Conservation (phyloP, 2,888 invertebrate genomes). For the Aspidiotus rigidus region DNA sequence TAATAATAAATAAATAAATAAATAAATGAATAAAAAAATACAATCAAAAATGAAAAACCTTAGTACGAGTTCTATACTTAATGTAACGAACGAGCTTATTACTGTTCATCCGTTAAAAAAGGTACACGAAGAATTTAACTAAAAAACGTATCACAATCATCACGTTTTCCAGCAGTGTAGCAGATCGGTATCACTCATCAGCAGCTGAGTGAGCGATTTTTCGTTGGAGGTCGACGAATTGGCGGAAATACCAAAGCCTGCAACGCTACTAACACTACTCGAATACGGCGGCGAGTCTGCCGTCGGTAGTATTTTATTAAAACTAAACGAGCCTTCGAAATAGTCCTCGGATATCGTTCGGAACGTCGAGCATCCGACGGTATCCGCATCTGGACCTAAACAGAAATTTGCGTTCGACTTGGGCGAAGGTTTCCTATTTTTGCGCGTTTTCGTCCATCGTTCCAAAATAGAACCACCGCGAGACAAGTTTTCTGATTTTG, state of each 20-base stretch:
- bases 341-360: slow-evolving; percentile 13
- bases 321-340: background rate
- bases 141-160: too few relatives aligned
- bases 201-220: slow-evolving; percentile 8
- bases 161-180: background rate
- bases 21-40: too few relatives aligned
- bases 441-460: slow-evolving; percentile 35
- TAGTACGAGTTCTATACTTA: too few relatives aligned
- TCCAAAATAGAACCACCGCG: slow-evolving; percentile 36
- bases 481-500: background rate
- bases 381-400: slow-evolving; percentile 29
- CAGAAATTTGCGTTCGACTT: slow-evolving; percentile 8
- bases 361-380: slow-evolving; percentile 36
- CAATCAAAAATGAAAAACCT: too few relatives aligned
- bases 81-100: too few relatives aligned
- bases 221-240: background rate
- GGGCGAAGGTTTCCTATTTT: background rate
- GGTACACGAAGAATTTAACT: too few relatives aligned
- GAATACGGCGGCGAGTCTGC: background rate
- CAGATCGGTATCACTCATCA: slow-evolving; percentile 3
- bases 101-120: too few relatives aligned
- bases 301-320: background rate
- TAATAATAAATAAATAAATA: too few relatives aligned
- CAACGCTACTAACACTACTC: slow-evolving; percentile 1
- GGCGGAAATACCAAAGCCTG: too few relatives aligned